phyloP scores from a whole-genome alignment of 2,797 vertebrate species.

The Sylvia borin region DNA sequence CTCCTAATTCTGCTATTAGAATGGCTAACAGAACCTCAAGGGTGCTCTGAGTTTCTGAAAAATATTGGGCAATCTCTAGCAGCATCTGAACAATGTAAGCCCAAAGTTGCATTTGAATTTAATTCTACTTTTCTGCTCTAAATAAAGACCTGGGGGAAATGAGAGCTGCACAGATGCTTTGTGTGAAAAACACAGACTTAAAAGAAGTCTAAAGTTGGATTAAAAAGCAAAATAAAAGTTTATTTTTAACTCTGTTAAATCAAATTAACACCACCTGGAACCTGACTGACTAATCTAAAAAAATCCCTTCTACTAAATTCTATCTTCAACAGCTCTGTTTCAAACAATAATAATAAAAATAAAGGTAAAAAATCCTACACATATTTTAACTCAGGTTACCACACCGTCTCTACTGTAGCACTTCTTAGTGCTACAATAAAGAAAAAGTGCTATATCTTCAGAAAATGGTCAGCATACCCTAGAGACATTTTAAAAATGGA shows the following conservation, averaged over 20 bases:
- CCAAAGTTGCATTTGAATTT: slow-evolving; percentile 9
- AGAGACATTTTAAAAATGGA: not conserved
- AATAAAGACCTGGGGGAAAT: not conserved
- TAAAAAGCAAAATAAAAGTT: not conserved
- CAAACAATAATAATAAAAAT: not conserved
- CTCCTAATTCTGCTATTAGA: slow-evolving; percentile 50
- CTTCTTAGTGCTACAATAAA: not conserved
- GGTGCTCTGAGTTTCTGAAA: slow-evolving; percentile 11
- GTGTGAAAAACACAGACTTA: not conserved
- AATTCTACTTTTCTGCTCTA: not conserved
- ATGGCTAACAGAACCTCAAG: slow-evolving; percentile 25
- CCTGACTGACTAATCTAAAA: not conserved
- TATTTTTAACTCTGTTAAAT: not conserved
- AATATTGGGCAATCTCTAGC: not conserved
- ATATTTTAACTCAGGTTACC: not conserved
- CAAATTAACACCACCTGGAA: not conserved
- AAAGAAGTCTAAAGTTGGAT: not conserved
- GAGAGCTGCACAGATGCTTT: not conserved
- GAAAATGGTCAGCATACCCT: not conserved
- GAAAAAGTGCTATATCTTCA: not conserved
- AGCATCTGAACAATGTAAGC: not conserved
- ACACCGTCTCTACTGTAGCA: not conserved
- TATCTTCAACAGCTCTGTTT: not conserved
- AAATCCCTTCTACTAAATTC: not conserved
- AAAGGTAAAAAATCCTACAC: not conserved